A percentile compares a stretch with the other conserved stretches of the same genome.
Evolutionary conservation across 2,113 vertebrate species (phyloP).

Genomic region (Larimichthys polyactis): DNA sequence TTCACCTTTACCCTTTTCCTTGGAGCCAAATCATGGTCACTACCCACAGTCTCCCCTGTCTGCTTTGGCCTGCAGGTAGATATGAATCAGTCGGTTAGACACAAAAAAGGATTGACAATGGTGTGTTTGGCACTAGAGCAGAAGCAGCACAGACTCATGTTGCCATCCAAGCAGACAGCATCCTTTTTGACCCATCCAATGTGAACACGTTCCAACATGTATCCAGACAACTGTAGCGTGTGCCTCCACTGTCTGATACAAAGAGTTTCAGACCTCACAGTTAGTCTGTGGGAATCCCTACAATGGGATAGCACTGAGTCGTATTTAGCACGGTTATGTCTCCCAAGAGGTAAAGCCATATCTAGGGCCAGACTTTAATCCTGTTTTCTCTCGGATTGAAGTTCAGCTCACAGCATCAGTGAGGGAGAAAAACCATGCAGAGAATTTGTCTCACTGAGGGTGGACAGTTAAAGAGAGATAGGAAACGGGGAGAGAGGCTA

Average conservation of each 20-base stretch:
- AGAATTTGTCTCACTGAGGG: conserved; percentile 61
- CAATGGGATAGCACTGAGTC: conserved; percentile 59
- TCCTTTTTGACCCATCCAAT: conserved; percentile 48
- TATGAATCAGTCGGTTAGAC: conserved; percentile 53
- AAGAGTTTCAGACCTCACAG: conserved; percentile 42
- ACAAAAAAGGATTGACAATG: conserved; percentile 50
- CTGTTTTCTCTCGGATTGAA: conserved; percentile 71
- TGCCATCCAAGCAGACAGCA: conserved; percentile 37
- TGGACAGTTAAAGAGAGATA: conserved; percentile 52
- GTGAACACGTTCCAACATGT: conserved; percentile 40
- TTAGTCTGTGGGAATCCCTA: conserved; percentile 41
- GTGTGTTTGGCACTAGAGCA: conserved; percentile 29
- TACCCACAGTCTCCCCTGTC: neutral
- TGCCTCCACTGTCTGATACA: conserved; percentile 10
- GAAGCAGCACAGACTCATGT: conserved; percentile 30
- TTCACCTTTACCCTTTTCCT: conserved; percentile 47
- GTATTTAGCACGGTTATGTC: conserved; percentile 68
- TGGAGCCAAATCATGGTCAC: conserved; percentile 33
- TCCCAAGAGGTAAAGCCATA: conserved; percentile 65
- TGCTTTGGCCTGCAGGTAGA: conserved; percentile 52
- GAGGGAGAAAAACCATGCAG: conserved; percentile 39
- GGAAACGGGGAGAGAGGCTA: conserved; percentile 42
- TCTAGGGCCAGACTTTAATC: conserved; percentile 66
- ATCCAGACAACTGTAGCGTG: conserved; percentile 19
- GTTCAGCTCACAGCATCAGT: conserved; percentile 59